These are phyloP conservation scores for Dromas ardeola DNA, from an alignment of 2,113 vertebrate genomes.

Conservation along the genomic window DNA sequence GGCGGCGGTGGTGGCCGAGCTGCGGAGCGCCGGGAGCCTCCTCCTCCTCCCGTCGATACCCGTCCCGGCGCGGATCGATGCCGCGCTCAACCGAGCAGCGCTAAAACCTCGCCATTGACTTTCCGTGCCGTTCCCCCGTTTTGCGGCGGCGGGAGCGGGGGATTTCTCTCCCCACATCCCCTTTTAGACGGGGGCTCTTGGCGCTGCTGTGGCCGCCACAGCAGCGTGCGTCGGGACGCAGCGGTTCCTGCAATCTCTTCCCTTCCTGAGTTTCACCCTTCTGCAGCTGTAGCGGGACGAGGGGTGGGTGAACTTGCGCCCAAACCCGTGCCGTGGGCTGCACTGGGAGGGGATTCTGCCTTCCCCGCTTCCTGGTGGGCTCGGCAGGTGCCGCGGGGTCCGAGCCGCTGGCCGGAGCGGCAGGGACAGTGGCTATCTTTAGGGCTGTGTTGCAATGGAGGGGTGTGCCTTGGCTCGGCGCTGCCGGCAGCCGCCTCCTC, in stretches of 20 bases:
- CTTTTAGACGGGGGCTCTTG: background rate
- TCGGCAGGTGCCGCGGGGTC: background rate
- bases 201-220: background rate
- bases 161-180: background rate
- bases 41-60: background rate
- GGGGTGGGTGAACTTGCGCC: background rate
- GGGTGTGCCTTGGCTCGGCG: constrained; percentile 30
- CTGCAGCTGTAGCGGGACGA: rapidly evolving
- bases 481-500: background rate
- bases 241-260: background rate
- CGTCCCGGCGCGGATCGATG: background rate
- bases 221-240: background rate
- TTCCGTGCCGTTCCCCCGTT: background rate
- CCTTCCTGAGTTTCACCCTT: background rate
- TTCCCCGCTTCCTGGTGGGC: background rate
- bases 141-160: rapidly evolving
- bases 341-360: background rate
- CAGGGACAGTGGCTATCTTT: background rate
- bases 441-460: constrained; percentile 4
- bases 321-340: rapidly evolving
- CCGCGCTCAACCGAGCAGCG: background rate
- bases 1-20: background rate
- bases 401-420: background rate
- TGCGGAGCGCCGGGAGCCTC: background rate
- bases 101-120: background rate